Evolutionary conservation across 2,797 vertebrate species (phyloP).

Genomic region (Artibeus lituratus): DNA sequence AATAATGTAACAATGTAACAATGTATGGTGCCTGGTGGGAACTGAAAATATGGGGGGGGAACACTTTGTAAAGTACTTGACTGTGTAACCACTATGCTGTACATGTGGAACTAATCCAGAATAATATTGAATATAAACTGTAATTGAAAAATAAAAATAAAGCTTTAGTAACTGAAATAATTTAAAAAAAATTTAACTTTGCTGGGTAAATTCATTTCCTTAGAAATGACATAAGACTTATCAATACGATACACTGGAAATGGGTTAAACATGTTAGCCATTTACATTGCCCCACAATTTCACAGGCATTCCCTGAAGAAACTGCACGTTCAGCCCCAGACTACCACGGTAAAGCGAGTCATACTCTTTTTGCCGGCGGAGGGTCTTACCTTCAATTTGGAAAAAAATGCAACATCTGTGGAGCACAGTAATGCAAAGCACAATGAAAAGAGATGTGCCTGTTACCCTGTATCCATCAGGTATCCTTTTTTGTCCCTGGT

Average conservation of each 20-base stretch:
- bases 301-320: background rate
- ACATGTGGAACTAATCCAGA: background rate
- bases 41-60: background rate
- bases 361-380: background rate
- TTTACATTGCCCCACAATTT: slow-evolving; percentile 21
- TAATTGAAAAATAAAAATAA: background rate
- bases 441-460: background rate
- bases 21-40: background rate
- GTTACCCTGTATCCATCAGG: background rate
- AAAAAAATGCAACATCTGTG: background rate
- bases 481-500: slow-evolving; percentile 25
- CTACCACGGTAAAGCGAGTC: background rate
- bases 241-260: background rate
- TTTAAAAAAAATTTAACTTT: slow-evolving; percentile 21
- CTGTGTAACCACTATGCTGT: background rate
- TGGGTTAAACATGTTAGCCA: background rate
- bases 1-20: background rate
- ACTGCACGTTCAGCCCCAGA: background rate
- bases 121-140: background rate
- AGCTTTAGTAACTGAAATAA: slow-evolving; percentile 27
- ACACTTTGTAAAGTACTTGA: background rate
- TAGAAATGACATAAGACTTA: slow-evolving; percentile 25
- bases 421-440: background rate
- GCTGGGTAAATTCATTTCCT: slow-evolving; percentile 7
- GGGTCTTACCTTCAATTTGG: background rate